Evolutionary conservation across 2,797 vertebrate genomes (phyloP), one percentile per base, ranked within the genome.

Genomic region (Gymnodraco acuticeps): DNA sequence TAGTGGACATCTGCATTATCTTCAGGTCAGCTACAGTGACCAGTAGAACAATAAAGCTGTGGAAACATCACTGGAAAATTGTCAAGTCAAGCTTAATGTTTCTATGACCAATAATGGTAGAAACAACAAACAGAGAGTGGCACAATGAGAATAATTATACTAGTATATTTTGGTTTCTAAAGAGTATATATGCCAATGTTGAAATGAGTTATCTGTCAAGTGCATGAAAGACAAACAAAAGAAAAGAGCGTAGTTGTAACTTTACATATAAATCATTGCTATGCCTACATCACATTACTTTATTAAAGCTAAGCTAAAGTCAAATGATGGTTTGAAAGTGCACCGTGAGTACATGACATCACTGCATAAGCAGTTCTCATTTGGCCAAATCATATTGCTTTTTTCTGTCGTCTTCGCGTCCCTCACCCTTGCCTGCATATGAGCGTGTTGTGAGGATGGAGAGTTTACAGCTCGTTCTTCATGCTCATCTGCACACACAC

Each of bases 401-500:
- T 2, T 33, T 10, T 51, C 17, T 17, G 5, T 61, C 38, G 47
- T 47, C 3, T 13, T 33, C 50, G 46, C 46, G 43, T 38, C 46
- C 27, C 10, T 20, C 41, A 4, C 16, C 10, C 14, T 27, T 42
- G 31, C 61, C 59, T 70, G 17, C 3, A 31, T 42, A 31, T 19
- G 33, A 55, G 43, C 31, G 64, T 47, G 15, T 43, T 55, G 43
- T 23, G 52, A 13, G 27, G 20, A 68, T 33, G 60, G 61, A 27
- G 50, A 56, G 27, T 80, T 74, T 70, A 79, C 7, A 27, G n/a
- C 73, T 51, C 59, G 14, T 47, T 62, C 63, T 86, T 82, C 42
- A 70, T 65, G 63, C 66, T 66, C 59, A 62, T 52, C n/a, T 23
- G n/a, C 27, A 53, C 55, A 70, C 55, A 23, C 23, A 23, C 23